Percentiles rank a stretch among this genome's conserved stretches.
These are phyloP conservation scores for Subacronicta megacephala DNA, from an alignment of 2,888 invertebrate species.

Conservation along the genomic window DNA sequence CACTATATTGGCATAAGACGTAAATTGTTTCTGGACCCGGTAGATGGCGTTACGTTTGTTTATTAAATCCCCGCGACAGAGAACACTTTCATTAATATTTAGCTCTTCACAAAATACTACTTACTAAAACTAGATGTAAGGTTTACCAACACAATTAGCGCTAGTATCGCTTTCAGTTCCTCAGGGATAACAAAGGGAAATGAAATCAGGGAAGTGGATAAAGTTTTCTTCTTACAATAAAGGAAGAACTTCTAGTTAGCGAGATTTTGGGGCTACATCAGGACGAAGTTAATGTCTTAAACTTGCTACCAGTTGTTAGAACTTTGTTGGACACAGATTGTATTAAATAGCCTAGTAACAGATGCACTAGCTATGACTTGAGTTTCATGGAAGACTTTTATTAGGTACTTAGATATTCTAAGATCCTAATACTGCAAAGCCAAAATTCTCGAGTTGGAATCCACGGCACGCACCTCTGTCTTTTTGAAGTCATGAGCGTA, in stretches of 20 bases:
- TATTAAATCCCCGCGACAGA: too few relatives aligned
- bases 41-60: too few relatives aligned
- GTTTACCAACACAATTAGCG: conserved; percentile 13
- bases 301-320: conserved; percentile 28
- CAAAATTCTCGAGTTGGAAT: too few relatives aligned
- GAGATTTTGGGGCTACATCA: conserved; percentile 38
- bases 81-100: too few relatives aligned
- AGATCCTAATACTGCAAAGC: too few relatives aligned
- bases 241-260: conserved; percentile 30
- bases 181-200: conserved; percentile 25
- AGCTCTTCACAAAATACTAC: too few relatives aligned
- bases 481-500: too few relatives aligned
- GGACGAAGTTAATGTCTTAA: conserved; percentile 36
- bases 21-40: too few relatives aligned
- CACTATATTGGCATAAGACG: too few relatives aligned
- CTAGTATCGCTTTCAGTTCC: conserved; percentile 19
- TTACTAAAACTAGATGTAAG: neutral
- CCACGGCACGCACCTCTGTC: too few relatives aligned
- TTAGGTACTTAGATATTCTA: neutral
- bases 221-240: conserved; percentile 32
- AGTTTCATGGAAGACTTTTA: conserved; percentile 4
- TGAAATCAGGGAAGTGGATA: conserved; percentile 28
- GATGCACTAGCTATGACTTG: conserved; percentile 23
- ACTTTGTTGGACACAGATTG: conserved; percentile 25
- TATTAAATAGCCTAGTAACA: conserved; percentile 36